Base-by-base conservation (phyloP, 2,888 invertebrate species). In the Drosophila paracracens region DNA sequence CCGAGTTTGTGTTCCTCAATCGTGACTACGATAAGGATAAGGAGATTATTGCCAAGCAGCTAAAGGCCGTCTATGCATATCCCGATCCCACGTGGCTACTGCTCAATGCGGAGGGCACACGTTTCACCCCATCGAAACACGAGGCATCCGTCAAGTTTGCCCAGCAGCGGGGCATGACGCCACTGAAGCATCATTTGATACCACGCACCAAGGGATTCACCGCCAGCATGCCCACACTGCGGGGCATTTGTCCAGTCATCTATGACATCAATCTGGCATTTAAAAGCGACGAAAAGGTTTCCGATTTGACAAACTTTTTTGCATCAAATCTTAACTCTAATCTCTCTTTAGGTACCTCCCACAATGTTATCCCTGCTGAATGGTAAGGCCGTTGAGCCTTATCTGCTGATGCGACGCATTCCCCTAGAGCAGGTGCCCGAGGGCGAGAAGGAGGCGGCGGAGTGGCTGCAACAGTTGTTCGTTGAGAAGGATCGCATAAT, bases 171-270 rank as follows among this genome's bases (percentile, higher is more conserved):
- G 97, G 97, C 79, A 95, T 98, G 84, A 96, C 97, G 0, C 94
- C 95, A 78, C 94, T 99, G 35, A 97, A 98, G 91, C 96, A 99
- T 92, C 98, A 98, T 92, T 94, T 99, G 57, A 96, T 97, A 33
- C 99, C 99, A n/a, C 95, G 99, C 73, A 97, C 98, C n/a, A 97
- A 96, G 93, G 99, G 99, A 3, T 99, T 99, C 92, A 96, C 96
- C 0, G 96, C 97, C 61, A 98, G 98, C 92, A 94, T 98, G 84
- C 96, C 96, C 63, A 95, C 96, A 80, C 95, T 99, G 92, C 95
- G 96, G 90, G 96, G 95, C 58, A 97, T 96, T 93, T 95, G 97
- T 79, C 96, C 96, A 6, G 97, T 96, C 33, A 95, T 98, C 73
- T 97, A 98, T 91, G 97, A 98, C 91, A 96, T 97, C 82, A 95